Evolutionary conservation across 2,888 invertebrate genomes (phyloP).

Genomic region (Ophonus ardosiacus): DNA sequence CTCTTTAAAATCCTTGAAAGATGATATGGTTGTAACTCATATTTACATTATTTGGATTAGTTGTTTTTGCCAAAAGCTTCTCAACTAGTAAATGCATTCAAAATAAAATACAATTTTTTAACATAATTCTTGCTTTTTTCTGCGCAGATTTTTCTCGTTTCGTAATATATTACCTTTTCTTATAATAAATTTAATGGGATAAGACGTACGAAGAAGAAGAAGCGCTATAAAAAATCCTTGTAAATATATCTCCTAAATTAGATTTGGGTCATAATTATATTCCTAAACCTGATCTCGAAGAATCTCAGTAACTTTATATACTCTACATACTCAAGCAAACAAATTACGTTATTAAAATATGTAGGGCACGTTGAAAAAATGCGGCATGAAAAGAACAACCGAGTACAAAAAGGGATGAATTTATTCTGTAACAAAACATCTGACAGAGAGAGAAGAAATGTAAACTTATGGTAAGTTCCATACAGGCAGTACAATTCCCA

Average conservation of each 20-base stretch:
- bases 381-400: conserved; percentile 24
- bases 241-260: background rate
- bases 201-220: background rate
- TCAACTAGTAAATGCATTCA: no score
- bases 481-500: conserved; percentile 12
- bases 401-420: conserved; percentile 23
- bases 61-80: no score
- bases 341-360: conserved; percentile 60
- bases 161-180: background rate
- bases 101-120: no score
- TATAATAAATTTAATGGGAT: background rate
- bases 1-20: no score
- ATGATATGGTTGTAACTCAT: no score
- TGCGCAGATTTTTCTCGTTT: no score
- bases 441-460: conserved; percentile 5
- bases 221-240: background rate
- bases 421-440: conserved; percentile 2
- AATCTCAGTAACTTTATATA: conserved; percentile 34
- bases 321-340: conserved; percentile 48
- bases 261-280: conserved; percentile 27
- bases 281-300: conserved; percentile 32
- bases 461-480: conserved; percentile 52
- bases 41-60: no score
- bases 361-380: conserved; percentile 29
- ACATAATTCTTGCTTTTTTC: no score